These are phyloP conservation scores for Drosophila fulvimacula DNA, from an alignment of 2,888 invertebrate genomes.

Conservation along the genomic window DNA sequence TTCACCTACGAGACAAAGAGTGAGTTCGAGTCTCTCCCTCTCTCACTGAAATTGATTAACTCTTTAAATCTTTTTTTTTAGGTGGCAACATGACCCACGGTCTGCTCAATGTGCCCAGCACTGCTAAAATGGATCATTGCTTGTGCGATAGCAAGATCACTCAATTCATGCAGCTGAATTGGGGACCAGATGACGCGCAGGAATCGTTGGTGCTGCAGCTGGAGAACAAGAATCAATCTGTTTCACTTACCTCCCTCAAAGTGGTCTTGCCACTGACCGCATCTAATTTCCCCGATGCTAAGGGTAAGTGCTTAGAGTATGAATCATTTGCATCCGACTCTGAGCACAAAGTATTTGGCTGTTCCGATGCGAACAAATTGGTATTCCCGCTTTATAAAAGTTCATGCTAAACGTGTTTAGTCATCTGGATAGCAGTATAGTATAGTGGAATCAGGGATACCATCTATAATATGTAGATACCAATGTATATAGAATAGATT, in stretches of 20 bases:
- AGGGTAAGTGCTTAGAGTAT: slow-evolving; percentile 62
- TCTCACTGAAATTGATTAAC: background rate
- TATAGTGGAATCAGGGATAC: no score
- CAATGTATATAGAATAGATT: background rate
- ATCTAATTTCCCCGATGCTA: slow-evolving; percentile 83
- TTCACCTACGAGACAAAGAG: slow-evolving; percentile 85
- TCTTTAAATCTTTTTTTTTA: slow-evolving; percentile 23
- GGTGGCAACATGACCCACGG: slow-evolving; percentile 79
- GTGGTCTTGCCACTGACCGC: slow-evolving; percentile 74
- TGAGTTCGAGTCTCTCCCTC: slow-evolving; percentile 39
- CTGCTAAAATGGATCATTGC: slow-evolving; percentile 83
- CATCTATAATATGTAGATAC: no score
- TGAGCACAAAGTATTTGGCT: background rate
- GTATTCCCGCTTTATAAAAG: background rate
- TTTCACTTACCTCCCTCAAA: slow-evolving; percentile 74
- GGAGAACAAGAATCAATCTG: slow-evolving; percentile 82
- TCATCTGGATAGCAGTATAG: background rate
- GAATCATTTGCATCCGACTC: background rate
- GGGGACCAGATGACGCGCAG: slow-evolving; percentile 63
- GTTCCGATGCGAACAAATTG: background rate
- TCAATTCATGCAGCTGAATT: slow-evolving; percentile 85
- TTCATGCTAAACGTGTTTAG: background rate
- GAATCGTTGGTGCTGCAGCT: slow-evolving; percentile 84
- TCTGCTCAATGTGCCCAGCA: slow-evolving; percentile 85
- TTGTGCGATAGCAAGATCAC: slow-evolving; percentile 83